Base-by-base conservation (phyloP, 2,797 vertebrate species). In the Paguma larvata region DNA sequence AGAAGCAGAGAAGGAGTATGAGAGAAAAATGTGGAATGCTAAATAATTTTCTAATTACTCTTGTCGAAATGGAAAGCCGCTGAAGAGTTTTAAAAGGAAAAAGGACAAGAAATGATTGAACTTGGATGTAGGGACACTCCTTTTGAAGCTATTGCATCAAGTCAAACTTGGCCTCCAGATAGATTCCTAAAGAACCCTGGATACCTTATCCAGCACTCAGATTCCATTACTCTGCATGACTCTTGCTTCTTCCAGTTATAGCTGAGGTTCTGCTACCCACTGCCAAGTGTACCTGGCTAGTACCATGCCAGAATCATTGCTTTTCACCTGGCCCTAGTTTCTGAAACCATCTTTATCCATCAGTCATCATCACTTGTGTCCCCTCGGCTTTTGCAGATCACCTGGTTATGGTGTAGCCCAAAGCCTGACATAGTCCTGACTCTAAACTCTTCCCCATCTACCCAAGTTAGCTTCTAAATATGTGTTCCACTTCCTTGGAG, bases 41-140 rank as follows among this genome's bases (percentile, higher is more conserved):
- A 34, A 67, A 51, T 91, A 34, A 91, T 80, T 91, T 91, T 11
- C 10, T 7, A 72, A 89, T 85, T 72, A 44, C 38, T 95, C 12
- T 91, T 32, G 56, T 48, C 32, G 32, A 23, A 70, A 27, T 62
- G n/a, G 34, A 89, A 56, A 85, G 10, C 46, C 25, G 85, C 16
- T 41, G 2, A 63, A 38, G 2, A 3, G 0, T 38, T 96, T 46
- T 80, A 68, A 83, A 93, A 85, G 70, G 16, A 68, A 56, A 94
- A 83, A 62, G 14, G 11, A 41, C 1, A 75, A n/a, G 16, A 80
- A 67, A 32, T 41, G 9, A 14, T 7, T 85, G 13, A 85, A 83
- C 38, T 59, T 51, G 19, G 25, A 19, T 38, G 9, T 15, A 62
- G 38, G 30, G 12, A 85, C 10, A 59, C 6, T 62, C 4, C 21